A percentile compares a stretch with the other conserved stretches of the same genome.
Conservation (phyloP, 2,113 vertebrate genomes). For the Sialia sialis region DNA sequence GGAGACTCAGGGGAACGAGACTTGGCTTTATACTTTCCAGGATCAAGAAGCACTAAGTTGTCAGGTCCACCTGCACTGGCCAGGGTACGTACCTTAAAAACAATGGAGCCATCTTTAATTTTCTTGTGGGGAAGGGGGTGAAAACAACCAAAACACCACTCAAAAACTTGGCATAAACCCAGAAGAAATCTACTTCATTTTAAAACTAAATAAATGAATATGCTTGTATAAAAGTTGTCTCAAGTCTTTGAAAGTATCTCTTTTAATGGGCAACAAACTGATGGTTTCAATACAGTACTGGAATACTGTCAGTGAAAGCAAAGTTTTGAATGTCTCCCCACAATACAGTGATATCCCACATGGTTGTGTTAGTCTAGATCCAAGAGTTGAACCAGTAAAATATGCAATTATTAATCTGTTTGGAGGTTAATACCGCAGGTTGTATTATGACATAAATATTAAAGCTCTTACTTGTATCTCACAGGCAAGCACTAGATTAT, state of each 20-base stretch:
- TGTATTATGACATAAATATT: background rate
- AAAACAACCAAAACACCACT: accelerated
- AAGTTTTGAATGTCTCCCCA: background rate
- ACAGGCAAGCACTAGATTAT: slow-evolving; percentile 92
- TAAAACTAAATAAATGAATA: background rate
- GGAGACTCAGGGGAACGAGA: slow-evolving; percentile 81
- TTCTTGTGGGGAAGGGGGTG: background rate
- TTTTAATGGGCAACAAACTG: background rate
- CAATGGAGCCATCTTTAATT: background rate
- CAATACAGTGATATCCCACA: background rate
- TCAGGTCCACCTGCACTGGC: slow-evolving; percentile 96
- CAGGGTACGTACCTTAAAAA: slow-evolving; percentile 89
- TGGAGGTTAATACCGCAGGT: background rate
- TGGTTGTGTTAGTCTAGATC: background rate
- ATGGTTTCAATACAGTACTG: background rate
- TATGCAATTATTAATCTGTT: background rate
- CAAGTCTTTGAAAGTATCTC: background rate
- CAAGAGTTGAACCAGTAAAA: background rate
- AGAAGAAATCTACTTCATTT: background rate
- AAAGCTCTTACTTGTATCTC: slow-evolving; percentile 93
- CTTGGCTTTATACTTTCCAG: slow-evolving; percentile 89
- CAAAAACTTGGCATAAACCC: background rate
- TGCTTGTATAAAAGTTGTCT: background rate
- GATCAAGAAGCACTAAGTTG: slow-evolving; percentile 93
- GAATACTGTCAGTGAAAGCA: background rate